Base-by-base conservation (phyloP, 2,113 vertebrate species). In the Misgurnus mizolepis region DNA sequence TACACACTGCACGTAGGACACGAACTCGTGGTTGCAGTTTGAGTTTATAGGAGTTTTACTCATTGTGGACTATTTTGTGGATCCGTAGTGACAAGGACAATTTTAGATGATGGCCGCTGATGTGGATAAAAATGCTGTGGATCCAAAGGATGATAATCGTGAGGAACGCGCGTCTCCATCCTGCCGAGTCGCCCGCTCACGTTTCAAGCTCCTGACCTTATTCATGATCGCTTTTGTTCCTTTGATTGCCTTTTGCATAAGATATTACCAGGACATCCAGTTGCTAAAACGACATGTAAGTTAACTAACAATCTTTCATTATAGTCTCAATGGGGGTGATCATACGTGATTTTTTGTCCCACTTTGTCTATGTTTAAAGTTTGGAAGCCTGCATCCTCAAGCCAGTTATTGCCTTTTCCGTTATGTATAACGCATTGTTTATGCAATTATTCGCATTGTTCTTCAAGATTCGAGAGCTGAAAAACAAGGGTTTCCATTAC, bases 71-170 rank as follows among this genome's bases (percentile, higher is more conserved):
- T 49, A 7, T 64, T 64, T 18, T 66, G 49, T 39, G 45, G 17
- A 45, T 4, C 74, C 3, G 62, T 55, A 40, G 47, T 49, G n/a
- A 34, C 8, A 47, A 17, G n/a, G 14, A 14, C 18, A 58, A 87
- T 88, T 85, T 9, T 75, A 64, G 65, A 89, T 85, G 79, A 94
- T 94, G 93, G 89, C 91, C 22, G 92, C 88, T 71, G 92, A 93
- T 87, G 92, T 92, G 82, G 88, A 92, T 88, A 88, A 93, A 86
- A 82, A 67, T 72, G 65, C 81, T 70, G 62, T 76, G 81, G 73
- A 83, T 4, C 78, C 45, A 53, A 82, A 60, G 61, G 75, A 72
- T 22, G 80, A 72, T 22, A 79, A 79, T 11, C 78, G 58, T 7
- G 45, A 4, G 2, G 78, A 67, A 5, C 78, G 61, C 71, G 14